Evolutionary conservation across 2,113 vertebrate genomes (phyloP).

Genomic region (Pitta sordida): DNA sequence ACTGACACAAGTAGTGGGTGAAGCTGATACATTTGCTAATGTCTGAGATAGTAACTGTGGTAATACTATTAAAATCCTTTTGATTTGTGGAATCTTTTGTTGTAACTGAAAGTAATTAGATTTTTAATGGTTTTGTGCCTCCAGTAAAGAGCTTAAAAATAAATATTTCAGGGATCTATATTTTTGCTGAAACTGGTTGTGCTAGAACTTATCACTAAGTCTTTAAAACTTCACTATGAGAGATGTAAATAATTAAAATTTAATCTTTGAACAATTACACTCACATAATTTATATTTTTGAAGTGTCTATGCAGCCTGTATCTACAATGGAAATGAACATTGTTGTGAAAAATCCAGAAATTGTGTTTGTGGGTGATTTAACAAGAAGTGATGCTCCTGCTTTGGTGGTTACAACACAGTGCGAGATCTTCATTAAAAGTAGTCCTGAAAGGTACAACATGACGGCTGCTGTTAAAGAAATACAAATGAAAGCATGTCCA

Average conservation of each 20-base stretch:
- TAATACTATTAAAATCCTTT: background rate
- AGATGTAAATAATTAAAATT: background rate
- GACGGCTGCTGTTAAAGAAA: slow-evolving; percentile 85
- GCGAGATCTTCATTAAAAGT: slow-evolving; percentile 83
- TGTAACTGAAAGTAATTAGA: background rate
- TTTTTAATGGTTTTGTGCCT: background rate
- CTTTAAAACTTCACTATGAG: background rate
- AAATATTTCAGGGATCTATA: background rate
- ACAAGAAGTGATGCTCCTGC: slow-evolving; percentile 89
- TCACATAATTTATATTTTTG: slow-evolving; percentile 7
- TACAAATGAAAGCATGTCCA: slow-evolving; percentile 90
- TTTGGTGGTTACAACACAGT: slow-evolving; percentile 89
- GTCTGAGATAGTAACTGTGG: background rate
- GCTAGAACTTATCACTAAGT: background rate
- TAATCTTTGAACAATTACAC: background rate
- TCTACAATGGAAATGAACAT: slow-evolving; percentile 85
- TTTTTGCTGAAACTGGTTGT: background rate
- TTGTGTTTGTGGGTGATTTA: slow-evolving; percentile 96
- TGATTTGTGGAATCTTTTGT: background rate
- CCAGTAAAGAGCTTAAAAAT: background rate
- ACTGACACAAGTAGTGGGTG: background rate
- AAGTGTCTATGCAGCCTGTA: slow-evolving; percentile 68
- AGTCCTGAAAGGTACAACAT: slow-evolving; percentile 74
- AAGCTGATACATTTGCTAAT: background rate
- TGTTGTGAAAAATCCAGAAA: slow-evolving; percentile 89